phyloP scores from a whole-genome alignment of 2,888 invertebrate genomes.

The Apantesis nais region DNA sequence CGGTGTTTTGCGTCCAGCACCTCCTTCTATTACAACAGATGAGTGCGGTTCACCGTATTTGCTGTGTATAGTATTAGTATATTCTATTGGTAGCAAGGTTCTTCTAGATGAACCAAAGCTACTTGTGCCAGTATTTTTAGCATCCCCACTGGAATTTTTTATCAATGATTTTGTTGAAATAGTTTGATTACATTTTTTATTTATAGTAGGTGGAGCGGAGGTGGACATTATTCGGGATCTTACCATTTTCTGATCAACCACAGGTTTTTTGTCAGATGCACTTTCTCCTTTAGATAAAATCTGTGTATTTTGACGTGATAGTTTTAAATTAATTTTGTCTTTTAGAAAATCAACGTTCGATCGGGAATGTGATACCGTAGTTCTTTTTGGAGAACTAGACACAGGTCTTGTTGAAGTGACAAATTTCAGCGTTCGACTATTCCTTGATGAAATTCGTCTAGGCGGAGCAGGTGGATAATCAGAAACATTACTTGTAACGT shows the following conservation, averaged over 20 bases:
- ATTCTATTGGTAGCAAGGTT: constrained; percentile 77
- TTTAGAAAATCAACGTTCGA: constrained; percentile 87
- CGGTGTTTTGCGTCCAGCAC: constrained; percentile 80
- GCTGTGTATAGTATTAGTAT: constrained; percentile 61
- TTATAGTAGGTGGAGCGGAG: constrained; percentile 75
- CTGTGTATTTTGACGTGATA: constrained; percentile 81
- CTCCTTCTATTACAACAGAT: constrained; percentile 77
- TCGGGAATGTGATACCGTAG: constrained; percentile 60
- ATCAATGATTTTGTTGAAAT: constrained; percentile 45
- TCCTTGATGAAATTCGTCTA: constrained; percentile 90
- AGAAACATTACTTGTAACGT: constrained; percentile 58
- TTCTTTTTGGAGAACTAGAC: constrained; percentile 65
- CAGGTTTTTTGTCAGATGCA: constrained; percentile 48
- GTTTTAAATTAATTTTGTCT: constrained; percentile 87
- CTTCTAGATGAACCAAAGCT: constrained; percentile 79
- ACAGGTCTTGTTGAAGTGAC: constrained; percentile 84
- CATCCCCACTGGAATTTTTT: constrained; percentile 53
- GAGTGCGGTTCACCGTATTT: constrained; percentile 61
- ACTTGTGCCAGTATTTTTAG: constrained; percentile 68
- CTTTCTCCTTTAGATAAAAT: constrained; percentile 55
- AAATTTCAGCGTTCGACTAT: constrained; percentile 88
- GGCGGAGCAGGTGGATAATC: constrained; percentile 90
- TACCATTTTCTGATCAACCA: constrained; percentile 40
- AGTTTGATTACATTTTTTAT: constrained; percentile 64
- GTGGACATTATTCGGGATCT: constrained; percentile 68